A percentile compares a stretch with the other conserved stretches of the same genome.
phyloP scores from a whole-genome alignment of 2,113 vertebrate genomes.

The Sinocyclocheilus maitianheensis region DNA sequence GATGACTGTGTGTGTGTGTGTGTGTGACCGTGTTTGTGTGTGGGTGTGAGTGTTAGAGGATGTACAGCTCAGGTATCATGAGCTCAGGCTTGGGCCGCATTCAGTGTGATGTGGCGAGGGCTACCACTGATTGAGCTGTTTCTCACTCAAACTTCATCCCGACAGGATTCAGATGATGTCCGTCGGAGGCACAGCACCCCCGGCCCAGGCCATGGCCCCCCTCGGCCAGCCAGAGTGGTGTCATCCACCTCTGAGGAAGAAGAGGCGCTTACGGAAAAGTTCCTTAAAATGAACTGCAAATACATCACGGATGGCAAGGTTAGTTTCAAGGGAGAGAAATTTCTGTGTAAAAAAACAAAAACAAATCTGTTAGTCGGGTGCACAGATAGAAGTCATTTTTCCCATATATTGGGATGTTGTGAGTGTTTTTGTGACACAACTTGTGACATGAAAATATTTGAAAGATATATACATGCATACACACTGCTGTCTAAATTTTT shows the following conservation, averaged over 20 bases:
- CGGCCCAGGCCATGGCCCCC: constrained; percentile 67
- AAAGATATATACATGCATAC: no score
- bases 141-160: background rate
- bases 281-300: constrained; percentile 98
- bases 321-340: constrained; percentile 35
- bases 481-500: no score
- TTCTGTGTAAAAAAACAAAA: background rate
- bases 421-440: no score
- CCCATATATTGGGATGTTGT: no score
- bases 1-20: constrained; percentile 11
- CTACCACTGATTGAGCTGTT: constrained; percentile 10
- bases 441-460: no score
- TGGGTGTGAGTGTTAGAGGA: constrained; percentile 3
- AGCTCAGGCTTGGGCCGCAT: background rate
- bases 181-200: constrained; percentile 77
- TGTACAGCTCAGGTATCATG: background rate
- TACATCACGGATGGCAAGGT: constrained; percentile 96
- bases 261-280: constrained; percentile 98
- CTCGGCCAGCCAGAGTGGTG: constrained; percentile 86
- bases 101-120: constrained; percentile 32
- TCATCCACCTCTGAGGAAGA: constrained; percentile 97
- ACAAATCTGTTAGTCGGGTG: background rate
- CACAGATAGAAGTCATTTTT: background rate
- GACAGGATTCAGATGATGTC: constrained; percentile 84
- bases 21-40: background rate